Evolutionary conservation across 2,797 vertebrate genomes (phyloP).

Genomic region (Chlorospingus flavigularis): DNA sequence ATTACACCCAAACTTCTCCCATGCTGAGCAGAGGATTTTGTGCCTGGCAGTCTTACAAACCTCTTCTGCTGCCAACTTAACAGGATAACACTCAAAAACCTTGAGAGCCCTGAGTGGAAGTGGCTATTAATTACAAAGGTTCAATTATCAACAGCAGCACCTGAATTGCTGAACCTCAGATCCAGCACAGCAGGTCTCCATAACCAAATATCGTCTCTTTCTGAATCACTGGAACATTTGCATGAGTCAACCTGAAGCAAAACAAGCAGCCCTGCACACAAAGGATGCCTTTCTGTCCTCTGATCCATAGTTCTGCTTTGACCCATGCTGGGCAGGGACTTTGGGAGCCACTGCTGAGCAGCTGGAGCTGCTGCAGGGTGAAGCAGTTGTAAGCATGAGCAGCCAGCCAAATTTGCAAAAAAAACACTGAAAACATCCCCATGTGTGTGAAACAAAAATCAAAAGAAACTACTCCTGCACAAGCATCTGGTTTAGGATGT

Average conservation of each 20-base stretch:
- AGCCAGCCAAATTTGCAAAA: background rate
- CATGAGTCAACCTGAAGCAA: constrained; percentile 28
- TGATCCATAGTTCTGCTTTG: background rate
- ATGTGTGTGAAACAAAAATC: background rate
- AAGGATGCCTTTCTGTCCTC: background rate
- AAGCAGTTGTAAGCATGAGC: background rate
- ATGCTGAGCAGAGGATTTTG: background rate
- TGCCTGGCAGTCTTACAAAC: background rate
- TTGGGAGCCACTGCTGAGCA: background rate
- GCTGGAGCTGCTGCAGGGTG: background rate
- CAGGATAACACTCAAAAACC: background rate
- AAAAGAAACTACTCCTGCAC: background rate
- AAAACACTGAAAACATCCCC: background rate
- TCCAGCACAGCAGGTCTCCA: background rate
- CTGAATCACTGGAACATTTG: constrained; percentile 48
- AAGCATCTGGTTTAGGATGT: background rate
- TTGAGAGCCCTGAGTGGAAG: background rate
- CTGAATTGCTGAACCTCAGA: background rate
- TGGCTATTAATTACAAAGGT: background rate
- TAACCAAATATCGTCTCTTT: background rate
- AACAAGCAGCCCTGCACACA: constrained; percentile 2
- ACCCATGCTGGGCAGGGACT: background rate
- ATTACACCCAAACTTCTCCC: background rate
- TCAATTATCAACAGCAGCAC: background rate
- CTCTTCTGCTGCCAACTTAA: background rate